Conservation (phyloP, 1,140 invertebrate genomes). For the Halesus radiatus region DNA sequence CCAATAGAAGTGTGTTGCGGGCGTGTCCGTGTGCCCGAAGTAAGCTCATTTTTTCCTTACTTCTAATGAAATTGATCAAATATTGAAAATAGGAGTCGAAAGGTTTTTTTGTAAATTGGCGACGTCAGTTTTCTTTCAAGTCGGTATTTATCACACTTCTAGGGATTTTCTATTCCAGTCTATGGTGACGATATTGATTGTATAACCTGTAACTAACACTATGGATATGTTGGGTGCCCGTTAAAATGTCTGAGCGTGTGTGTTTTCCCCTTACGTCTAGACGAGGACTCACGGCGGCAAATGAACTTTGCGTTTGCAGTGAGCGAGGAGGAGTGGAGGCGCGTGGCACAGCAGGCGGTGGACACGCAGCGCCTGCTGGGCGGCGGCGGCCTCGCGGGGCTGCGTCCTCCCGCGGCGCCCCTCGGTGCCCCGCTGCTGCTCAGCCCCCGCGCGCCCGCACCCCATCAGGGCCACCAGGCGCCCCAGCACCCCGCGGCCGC, state of each 20-base stretch:
- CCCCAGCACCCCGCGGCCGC: constrained; percentile 74
- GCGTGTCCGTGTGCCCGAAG: no score
- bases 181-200: no score
- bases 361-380: constrained; percentile 82
- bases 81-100: no score
- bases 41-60: no score
- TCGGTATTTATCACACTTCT: no score
- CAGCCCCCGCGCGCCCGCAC: constrained; percentile 83
- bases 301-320: constrained; percentile 46
- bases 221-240: not conserved
- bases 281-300: constrained; percentile 35
- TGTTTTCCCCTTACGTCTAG: constrained; percentile 25
- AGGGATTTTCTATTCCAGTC: no score
- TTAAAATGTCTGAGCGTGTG: constrained; percentile 33
- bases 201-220: no score
- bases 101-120: no score
- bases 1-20: no score
- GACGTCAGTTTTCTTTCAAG: no score
- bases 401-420: constrained; percentile 83
- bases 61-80: no score
- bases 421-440: constrained; percentile 83
- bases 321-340: constrained; percentile 82
- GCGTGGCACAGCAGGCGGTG: constrained; percentile 79
- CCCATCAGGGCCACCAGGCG: constrained; percentile 74
- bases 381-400: constrained; percentile 76